Conservation (phyloP, 2,888 invertebrate genomes). For the Bhutanitis thaidina region DNA sequence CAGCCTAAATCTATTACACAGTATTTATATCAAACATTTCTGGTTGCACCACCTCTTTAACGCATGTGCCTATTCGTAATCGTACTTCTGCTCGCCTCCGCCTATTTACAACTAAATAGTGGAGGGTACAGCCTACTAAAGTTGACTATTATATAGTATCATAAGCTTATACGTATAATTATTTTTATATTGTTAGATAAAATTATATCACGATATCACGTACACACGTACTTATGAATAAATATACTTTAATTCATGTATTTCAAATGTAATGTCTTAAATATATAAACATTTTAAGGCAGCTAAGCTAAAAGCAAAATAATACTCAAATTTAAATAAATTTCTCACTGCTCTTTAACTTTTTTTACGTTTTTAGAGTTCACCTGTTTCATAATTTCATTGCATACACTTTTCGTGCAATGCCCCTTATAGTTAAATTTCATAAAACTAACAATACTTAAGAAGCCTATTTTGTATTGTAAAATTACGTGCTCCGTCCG, state of each 20-base stretch:
- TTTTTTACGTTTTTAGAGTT: no score
- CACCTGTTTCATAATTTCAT: no score
- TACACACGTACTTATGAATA: no score
- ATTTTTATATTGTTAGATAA: no score
- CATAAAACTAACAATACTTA: conserved; percentile 7
- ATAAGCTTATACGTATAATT: conserved; percentile 3
- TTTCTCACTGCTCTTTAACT: no score
- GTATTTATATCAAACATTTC: conserved; percentile 59
- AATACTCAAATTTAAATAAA: no score
- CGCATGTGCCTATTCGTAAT: conserved; percentile 13
- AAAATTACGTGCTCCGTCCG: conserved; percentile 6
- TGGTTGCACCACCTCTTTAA: conserved; percentile 46
- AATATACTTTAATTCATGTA: no score
- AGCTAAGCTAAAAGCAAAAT: no score
- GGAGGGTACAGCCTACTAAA: not conserved
- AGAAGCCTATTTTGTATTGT: conserved; percentile 5
- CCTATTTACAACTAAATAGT: not conserved
- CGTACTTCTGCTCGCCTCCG: not conserved
- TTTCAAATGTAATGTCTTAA: no score
- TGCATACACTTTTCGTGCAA: not conserved
- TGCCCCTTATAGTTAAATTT: conserved; percentile 2
- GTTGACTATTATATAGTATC: not conserved
- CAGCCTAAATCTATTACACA: conserved; percentile 33
- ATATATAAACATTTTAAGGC: no score
- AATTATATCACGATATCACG: no score